Evolutionary conservation across 2,888 invertebrate genomes (phyloP).

Genomic region (Dorcus parallelipipedus): DNA sequence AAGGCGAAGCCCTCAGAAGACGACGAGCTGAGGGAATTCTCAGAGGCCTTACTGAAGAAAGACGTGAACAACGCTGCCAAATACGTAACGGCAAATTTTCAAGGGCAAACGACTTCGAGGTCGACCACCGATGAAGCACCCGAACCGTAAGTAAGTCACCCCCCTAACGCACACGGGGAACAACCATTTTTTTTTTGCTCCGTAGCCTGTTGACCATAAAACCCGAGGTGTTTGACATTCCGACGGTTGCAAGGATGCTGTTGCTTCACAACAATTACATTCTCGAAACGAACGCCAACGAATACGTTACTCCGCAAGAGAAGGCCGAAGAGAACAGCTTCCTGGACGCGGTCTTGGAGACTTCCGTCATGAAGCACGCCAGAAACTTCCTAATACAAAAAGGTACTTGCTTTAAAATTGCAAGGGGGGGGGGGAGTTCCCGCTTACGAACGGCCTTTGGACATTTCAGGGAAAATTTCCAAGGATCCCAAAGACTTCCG

Average conservation of each 20-base stretch:
- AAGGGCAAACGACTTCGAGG: constrained; percentile 69
- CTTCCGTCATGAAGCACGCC: constrained; percentile 69
- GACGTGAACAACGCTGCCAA: constrained; percentile 72
- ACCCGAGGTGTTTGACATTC: constrained; percentile 60
- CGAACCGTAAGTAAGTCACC: constrained; percentile 60
- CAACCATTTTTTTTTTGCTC: constrained; percentile 21
- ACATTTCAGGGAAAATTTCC: constrained; percentile 55
- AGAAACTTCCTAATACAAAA: constrained; percentile 63
- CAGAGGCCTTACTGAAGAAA: constrained; percentile 68
- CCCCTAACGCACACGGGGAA: neutral
- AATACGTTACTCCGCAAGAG: constrained; percentile 73
- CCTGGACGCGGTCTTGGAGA: constrained; percentile 72
- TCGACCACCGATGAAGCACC: constrained; percentile 71
- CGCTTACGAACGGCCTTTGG: too few species aligned
- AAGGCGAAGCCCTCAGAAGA: constrained; percentile 29
- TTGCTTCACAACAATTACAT: constrained; percentile 84
- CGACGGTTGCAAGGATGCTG: constrained; percentile 71
- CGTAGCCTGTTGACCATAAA: constrained; percentile 65
- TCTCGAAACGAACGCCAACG: constrained; percentile 67
- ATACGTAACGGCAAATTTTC: constrained; percentile 68
- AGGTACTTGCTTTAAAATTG: constrained; percentile 43
- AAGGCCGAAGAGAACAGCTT: constrained; percentile 75
- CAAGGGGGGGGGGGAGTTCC: too few species aligned
- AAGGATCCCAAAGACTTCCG: constrained; percentile 68
- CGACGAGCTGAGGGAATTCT: constrained; percentile 57